Evolutionary conservation across 1,140 invertebrate species (phyloP), one percentile per base, ranked within the genome.

Genomic region (Halesus radiatus): DNA sequence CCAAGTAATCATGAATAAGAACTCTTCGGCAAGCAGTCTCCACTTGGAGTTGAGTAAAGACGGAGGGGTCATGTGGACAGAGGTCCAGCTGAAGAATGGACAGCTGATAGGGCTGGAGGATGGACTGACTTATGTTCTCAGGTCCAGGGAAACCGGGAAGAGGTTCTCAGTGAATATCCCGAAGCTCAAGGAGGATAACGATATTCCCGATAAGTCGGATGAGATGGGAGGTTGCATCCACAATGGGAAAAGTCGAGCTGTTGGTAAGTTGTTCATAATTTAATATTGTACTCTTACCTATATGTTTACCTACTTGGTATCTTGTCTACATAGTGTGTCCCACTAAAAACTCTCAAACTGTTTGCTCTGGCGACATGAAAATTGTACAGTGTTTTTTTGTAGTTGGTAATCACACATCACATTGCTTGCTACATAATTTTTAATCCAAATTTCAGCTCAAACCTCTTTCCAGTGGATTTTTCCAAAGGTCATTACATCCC

Each of bases 81-180:
- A 88, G 16, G 84, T 90, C 15, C 85, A 89, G 83, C 79, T 90
- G 10, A 87, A 85, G 79, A 84, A 86, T 0, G 88, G 88, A 79
- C 74, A 88, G 22, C 87, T 89, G 26, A 78, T 86, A 0, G 87
- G 89, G 78, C 76, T 90, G 10, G 85, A 88, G 83, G 87, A 88
- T 53, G 88, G 88, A 18, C 86, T 85, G 73, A 86, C 89, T 81
- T 90, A 89, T 81, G 84, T 90, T 50, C 82, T 90, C 20, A 88
- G 89, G 83, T 89, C 88, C 4, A 89, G 85, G 80, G 87, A 90
- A 81, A 89, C 89, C 8, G 88, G 86, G 18, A 89, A 87, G 7
- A 88, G 88, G 81, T 89, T 89, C 64, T 87, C 88, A 82, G 87
- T 90, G 54, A 89, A 87, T 6, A 86, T 90, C 76, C 68, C 78